Conservation (phyloP, 2,797 vertebrate genomes). For the Peromyscus nudipes region DNA sequence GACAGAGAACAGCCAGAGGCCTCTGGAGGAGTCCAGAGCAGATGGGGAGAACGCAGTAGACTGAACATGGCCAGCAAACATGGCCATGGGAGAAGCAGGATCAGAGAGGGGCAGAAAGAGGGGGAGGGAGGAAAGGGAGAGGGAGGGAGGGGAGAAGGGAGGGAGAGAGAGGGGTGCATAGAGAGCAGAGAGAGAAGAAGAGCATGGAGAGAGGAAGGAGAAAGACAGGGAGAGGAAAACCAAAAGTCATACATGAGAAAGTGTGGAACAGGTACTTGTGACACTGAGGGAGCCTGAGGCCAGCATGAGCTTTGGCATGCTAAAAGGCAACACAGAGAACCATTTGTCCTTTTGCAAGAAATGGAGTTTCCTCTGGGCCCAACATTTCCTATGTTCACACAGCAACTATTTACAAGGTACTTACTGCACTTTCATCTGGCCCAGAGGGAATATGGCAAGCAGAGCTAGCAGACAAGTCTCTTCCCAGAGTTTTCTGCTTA, state of each 20-base stretch:
- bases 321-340: background rate
- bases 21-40: background rate
- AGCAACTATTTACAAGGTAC: background rate
- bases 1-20: background rate
- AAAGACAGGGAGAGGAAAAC: background rate
- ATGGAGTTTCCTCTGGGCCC: too few relatives aligned
- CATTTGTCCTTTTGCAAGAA: background rate
- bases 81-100: background rate
- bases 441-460: background rate
- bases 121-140: rapidly evolving
- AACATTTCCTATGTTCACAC: background rate
- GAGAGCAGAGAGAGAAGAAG: background rate
- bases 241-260: background rate
- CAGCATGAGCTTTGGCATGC: background rate
- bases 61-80: background rate
- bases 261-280: background rate
- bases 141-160: background rate
- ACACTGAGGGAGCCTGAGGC: too few relatives aligned
- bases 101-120: rapidly evolving
- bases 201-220: background rate
- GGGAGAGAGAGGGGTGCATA: background rate
- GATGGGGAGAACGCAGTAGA: background rate
- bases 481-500: background rate
- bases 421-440: background rate
- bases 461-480: background rate